Base-by-base conservation (phyloP, 1,140 invertebrate species). In the Thrips palmi region DNA sequence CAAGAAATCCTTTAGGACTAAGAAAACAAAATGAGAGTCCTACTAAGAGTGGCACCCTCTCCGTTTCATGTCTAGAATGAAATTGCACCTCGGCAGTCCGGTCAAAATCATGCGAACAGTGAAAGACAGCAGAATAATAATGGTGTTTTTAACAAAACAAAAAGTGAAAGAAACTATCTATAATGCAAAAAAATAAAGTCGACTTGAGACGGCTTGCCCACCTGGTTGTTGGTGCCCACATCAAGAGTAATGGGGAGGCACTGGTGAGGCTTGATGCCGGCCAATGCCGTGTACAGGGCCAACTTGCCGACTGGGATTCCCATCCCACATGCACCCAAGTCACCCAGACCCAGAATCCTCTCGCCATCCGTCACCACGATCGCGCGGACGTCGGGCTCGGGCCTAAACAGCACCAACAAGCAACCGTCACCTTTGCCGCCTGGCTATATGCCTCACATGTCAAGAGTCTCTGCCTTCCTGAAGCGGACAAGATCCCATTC, bases 331-430 rank as follows among this genome's bases (percentile, higher is more conserved):
- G 86, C 85, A 4, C 91, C 91, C 15, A 93, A 66, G 57, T 97
- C 91, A 14, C 91, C 91, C 18, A 96, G 62, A 51, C 91, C 91
- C 41, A 97, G 60, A 48, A 97, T 94, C 23, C 91, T 62, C 49
- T 96, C 91, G 7, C 91, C 91, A 52, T 97, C 91, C 0, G 91
- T 96, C 4, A 96, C 87, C 27, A 87, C 84, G 51, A 94, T 87
- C 2, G 87, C 89, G 47, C 88, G 65, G 0, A 98, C 83, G 52
- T 91, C 77, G 32, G 77, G 68, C 59, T 93, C 86, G 0, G 91
- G 91, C 86, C 86, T 91, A 54, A 44, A 60, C 56, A 11, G 70
- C 49, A n/a, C 30, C 33, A 42, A 32, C 24, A 37, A 39, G 36
- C 28, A 40, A 44, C 18, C 12, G 18, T 21, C 31, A 19, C n/a